Percentiles rank a stretch among this genome's conserved stretches.
Conservation (phyloP, 2,113 vertebrate species). For the Myodes glareolus region DNA sequence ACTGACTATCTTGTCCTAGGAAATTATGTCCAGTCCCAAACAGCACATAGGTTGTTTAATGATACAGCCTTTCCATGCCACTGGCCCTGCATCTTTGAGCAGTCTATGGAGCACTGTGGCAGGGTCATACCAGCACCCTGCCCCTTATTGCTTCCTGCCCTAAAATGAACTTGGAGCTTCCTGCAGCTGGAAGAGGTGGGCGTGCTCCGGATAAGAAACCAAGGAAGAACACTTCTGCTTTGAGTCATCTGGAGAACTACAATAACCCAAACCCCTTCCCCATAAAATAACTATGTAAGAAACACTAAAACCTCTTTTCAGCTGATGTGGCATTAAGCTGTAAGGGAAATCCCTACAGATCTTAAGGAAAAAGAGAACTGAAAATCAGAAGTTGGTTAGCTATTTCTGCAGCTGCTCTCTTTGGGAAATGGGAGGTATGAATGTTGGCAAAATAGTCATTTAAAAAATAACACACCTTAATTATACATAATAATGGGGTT, state of each 20-base stretch:
- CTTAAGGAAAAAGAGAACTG: conserved; percentile 50
- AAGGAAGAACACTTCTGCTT: background rate
- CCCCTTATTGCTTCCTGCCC: background rate
- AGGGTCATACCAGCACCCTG: background rate
- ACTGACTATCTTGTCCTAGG: background rate
- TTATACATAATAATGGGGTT: background rate
- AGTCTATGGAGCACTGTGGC: background rate
- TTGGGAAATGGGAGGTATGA: background rate
- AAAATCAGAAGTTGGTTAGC: conserved; percentile 37
- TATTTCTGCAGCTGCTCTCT: conserved; percentile 53
- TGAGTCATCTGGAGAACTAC: background rate
- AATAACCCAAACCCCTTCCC: background rate
- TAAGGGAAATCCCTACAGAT: conserved; percentile 52
- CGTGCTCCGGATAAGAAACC: background rate
- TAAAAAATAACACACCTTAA: background rate
- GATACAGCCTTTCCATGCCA: background rate
- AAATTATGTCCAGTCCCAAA: conserved; percentile 12
- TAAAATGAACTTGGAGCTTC: background rate
- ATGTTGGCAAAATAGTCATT: background rate
- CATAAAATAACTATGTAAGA: conserved; percentile 10
- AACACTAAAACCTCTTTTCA: background rate
- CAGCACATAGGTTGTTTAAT: background rate
- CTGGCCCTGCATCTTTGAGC: background rate
- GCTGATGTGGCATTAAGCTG: conserved; percentile 15
- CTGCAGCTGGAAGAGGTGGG: background rate